Evolutionary conservation across 1,140 invertebrate species (phyloP), one percentile per base, ranked within the genome.

Genomic region (Aphelenchoides besseyi): DNA sequence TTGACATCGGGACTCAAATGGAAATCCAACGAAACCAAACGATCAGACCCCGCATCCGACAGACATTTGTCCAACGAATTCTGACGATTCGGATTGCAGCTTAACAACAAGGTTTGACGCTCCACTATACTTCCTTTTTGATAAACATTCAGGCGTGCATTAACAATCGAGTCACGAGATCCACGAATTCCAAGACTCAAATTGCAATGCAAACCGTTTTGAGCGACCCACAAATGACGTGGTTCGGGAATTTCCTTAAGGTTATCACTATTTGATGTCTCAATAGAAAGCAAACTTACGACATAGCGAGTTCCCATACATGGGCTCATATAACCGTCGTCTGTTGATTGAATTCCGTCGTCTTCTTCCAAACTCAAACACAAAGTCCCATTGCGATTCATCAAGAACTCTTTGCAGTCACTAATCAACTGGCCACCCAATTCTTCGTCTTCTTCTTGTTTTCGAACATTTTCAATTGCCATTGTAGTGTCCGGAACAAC

Each of bases 161-260:
- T 16, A 36, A 33, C 30, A 23, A 26, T 53, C 30, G 30, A 23
- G 12, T 30, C 30, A 2, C 16, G n/a, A 23, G 30, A 23, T 33
- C 36, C 30, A 2, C 16, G n/a, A 23, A 53, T 66, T n/a, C n/a
- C 16, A 18, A 82, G 32, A 26, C 64, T 67, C 5, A 82, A 32
- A 0, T 68, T 61, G 53, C 78, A 84, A 62, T 82, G 80, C 5
- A 82, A 68, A 8, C 80, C 80, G 64, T 82, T 82, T 59, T 82
- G 80, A 48, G 75, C 67, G 68, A 78, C 82, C 82, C 82, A 83
- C 30, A 66, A 55, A 59, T 83, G 81, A 33, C 76, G 77, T 8
- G 55, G 53, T 33, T 79, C 82, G 3, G 82, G 55, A 30, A 82
- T 82, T 54, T 82, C 80, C 79, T 80, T 30, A 53, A 79, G 55